These are phyloP conservation scores for Threskiornis aethiopicus DNA, from an alignment of 2,797 vertebrate species.

Conservation along the genomic window DNA sequence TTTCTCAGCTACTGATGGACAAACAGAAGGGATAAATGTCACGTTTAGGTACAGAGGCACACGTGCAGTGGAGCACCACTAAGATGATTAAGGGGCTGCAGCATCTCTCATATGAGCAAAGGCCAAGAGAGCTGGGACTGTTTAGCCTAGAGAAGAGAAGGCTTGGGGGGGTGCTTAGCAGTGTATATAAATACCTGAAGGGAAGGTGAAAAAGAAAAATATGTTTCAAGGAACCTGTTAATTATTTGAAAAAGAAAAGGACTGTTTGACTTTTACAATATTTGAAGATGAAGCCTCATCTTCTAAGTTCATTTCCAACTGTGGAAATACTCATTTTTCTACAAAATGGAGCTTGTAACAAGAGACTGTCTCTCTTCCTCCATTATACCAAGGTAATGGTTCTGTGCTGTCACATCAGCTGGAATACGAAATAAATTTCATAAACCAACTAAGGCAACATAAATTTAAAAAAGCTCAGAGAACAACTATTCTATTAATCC, in stretches of 20 bases:
- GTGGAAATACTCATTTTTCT: neutral
- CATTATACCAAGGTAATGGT: neutral
- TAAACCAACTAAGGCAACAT: neutral
- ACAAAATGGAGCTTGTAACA: neutral
- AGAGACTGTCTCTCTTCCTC: neutral
- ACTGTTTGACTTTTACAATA: neutral
- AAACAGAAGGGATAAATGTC: neutral
- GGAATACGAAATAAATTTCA: neutral
- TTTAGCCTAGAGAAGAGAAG: neutral
- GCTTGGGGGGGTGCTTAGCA: neutral
- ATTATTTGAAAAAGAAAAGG: neutral
- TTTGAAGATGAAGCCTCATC: neutral
- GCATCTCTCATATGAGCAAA: neutral
- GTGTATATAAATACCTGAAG: neutral
- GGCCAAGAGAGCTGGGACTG: neutral
- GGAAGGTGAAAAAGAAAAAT: neutral
- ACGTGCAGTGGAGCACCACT: neutral
- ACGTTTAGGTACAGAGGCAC: neutral
- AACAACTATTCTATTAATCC: neutral
- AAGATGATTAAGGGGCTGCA: neutral
- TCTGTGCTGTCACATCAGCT: neutral
- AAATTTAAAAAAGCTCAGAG: neutral
- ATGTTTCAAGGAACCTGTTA: neutral
- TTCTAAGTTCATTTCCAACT: neutral
- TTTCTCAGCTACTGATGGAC: neutral